Conservation (phyloP, 2,113 vertebrate species). For the Oreotrochilus melanogaster region DNA sequence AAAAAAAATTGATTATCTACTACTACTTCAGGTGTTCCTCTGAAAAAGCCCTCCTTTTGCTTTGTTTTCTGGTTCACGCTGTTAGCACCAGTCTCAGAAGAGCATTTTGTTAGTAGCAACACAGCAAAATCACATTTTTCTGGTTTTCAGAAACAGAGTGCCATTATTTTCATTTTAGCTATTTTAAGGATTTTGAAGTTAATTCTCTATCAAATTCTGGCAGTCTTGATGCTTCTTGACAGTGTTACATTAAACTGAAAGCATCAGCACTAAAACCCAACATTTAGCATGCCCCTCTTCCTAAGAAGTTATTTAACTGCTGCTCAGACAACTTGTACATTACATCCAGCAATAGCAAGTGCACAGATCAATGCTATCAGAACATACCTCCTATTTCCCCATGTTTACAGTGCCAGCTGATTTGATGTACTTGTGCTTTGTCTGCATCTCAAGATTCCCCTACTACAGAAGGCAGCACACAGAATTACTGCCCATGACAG, state of each 20-base stretch:
- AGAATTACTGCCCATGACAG: neutral
- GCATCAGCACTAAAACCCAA: slow-evolving; percentile 3
- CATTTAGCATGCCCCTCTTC: neutral
- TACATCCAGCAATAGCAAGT: neutral
- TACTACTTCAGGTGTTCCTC: neutral
- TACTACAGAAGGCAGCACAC: neutral
- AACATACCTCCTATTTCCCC: neutral
- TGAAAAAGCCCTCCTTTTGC: neutral
- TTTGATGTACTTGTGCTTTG: neutral
- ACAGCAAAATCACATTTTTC: neutral
- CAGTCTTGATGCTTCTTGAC: slow-evolving; percentile 1
- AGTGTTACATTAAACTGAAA: neutral
- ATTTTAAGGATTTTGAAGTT: neutral
- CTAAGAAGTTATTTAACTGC: neutral
- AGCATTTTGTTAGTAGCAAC: neutral
- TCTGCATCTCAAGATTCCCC: neutral
- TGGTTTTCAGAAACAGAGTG: neutral
- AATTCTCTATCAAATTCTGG: neutral
- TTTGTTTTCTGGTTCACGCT: neutral
- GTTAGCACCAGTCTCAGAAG: neutral
- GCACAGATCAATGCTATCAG: neutral
- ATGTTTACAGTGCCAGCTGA: neutral
- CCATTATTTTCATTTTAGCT: neutral
- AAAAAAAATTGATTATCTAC: neutral
- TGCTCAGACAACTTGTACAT: neutral